Percentiles rank a stretch among this genome's conserved stretches.
These are phyloP conservation scores for Troides aeacus DNA, from an alignment of 2,888 invertebrate genomes.

Conservation along the genomic window DNA sequence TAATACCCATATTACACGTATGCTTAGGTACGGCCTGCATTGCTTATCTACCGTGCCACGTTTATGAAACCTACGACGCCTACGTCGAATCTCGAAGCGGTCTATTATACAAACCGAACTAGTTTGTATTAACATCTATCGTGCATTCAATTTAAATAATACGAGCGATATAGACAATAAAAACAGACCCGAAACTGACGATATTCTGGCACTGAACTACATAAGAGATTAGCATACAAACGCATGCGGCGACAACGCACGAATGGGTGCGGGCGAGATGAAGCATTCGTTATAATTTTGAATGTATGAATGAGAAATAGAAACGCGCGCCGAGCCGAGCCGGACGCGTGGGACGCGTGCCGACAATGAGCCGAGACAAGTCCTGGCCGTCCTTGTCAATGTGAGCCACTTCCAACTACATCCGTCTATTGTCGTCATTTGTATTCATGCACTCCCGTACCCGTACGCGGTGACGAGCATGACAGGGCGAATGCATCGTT, in stretches of 20 bases:
- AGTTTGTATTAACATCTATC: slow-evolving; percentile 76
- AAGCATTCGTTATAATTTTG: slow-evolving; percentile 76
- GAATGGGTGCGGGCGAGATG: slow-evolving; percentile 74
- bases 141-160: slow-evolving; percentile 79
- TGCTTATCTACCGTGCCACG: slow-evolving; percentile 64
- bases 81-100: slow-evolving; percentile 57
- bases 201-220: slow-evolving; percentile 68
- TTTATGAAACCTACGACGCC: slow-evolving; percentile 74
- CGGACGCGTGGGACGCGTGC: slow-evolving; percentile 71
- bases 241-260: slow-evolving; percentile 64
- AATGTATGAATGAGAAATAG: slow-evolving; percentile 80
- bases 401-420: slow-evolving; percentile 79
- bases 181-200: slow-evolving; percentile 72
- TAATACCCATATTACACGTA: slow-evolving; percentile 56
- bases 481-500: slow-evolving; percentile 48
- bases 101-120: slow-evolving; percentile 61
- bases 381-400: slow-evolving; percentile 80
- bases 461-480: slow-evolving; percentile 66
- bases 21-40: slow-evolving; percentile 47
- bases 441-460: slow-evolving; percentile 73
- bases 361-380: slow-evolving; percentile 74
- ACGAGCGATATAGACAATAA: slow-evolving; percentile 76
- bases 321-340: slow-evolving; percentile 61
- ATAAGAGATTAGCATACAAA: slow-evolving; percentile 75
- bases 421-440: slow-evolving; percentile 79